Base-by-base conservation (phyloP, 2,113 vertebrate genomes). In the Datnioides undecimradiatus region DNA sequence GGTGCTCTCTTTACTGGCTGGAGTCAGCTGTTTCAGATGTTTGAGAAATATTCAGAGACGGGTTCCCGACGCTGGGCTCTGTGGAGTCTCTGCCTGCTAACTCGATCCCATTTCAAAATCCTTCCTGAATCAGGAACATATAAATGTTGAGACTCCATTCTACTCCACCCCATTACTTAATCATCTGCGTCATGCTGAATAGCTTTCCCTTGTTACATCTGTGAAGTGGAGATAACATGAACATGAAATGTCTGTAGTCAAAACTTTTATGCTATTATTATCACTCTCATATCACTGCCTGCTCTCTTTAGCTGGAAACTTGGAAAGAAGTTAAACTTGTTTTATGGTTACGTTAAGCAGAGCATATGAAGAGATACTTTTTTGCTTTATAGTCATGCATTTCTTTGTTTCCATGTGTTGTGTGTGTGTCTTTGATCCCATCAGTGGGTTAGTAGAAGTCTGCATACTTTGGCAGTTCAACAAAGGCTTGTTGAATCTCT, bases 391-490 rank as follows among this genome's bases (percentile, higher is more conserved):
- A 79, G 65, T 27, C 13, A 29, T 80, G 31, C 1, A 36, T 52
- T 29, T 75, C 65, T 78, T 72, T 84, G 66, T 78, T 77, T 82
- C 63, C 8, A 48, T 74, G 59, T 62, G 40, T 70, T 48, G 62
- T 64, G 66, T 45, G 43, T 71, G 21, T n/a, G 46, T 63, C 34
- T 83, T 80, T 85, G 81, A 80, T 84, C 75, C 54, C 34, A 36
- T 80, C 74, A 29, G 60, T 55, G 65, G 31, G 59, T 67, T 74
- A 7, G 68, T 36, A 31, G 79, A 83, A 77, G 83, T 60, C 23
- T 60, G 72, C 72, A 21, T 17, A 70, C 48, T 59, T 74, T 73
- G 69, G 51, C 52, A 66, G 55, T 52, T 79, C 36, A 79, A 82
- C 73, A 88, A 84, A 88, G 69, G 14, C 45, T 41, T 14, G 25